phyloP scores from a whole-genome alignment of 2,888 invertebrate species.

The Leptopilina drosophilae region DNA sequence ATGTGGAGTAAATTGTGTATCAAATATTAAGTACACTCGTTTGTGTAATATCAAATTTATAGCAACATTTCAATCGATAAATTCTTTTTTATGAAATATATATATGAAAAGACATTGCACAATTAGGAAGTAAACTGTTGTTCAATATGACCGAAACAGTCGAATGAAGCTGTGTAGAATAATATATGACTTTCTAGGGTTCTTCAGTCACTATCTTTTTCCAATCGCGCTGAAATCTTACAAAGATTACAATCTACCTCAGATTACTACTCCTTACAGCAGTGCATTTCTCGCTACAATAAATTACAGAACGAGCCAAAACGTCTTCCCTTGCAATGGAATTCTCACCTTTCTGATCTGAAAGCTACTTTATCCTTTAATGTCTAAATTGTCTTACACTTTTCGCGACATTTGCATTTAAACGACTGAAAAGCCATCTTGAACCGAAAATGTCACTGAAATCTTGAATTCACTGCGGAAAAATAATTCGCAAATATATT shows the following conservation, averaged over 20 bases:
- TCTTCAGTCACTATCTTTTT: conserved; percentile 31
- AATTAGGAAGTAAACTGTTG: conserved; percentile 5
- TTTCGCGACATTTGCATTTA: neutral
- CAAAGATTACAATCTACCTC: conserved; percentile 27
- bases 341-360: conserved; percentile 33
- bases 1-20: too few relatives aligned
- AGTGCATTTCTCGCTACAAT: conserved; percentile 28
- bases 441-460: too few relatives aligned
- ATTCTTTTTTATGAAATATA: neutral
- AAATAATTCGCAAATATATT: too few relatives aligned
- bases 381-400: conserved; percentile 25
- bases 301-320: conserved; percentile 33
- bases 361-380: conserved; percentile 21
- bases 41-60: too few relatives aligned
- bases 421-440: neutral
- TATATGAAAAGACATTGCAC: neutral
- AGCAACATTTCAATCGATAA: neutral
- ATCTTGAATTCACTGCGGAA: too few relatives aligned
- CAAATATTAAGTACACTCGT: too few relatives aligned
- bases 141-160: conserved; percentile 3
- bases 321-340: conserved; percentile 25
- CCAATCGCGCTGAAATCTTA: conserved; percentile 32
- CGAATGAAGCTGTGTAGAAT: conserved; percentile 19
- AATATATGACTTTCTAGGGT: conserved; percentile 23
- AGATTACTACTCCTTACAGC: conserved; percentile 30